Percentiles rank a stretch among this genome's conserved stretches.
Conservation (phyloP, 2,888 invertebrate species). For the Argyresthia albistria region DNA sequence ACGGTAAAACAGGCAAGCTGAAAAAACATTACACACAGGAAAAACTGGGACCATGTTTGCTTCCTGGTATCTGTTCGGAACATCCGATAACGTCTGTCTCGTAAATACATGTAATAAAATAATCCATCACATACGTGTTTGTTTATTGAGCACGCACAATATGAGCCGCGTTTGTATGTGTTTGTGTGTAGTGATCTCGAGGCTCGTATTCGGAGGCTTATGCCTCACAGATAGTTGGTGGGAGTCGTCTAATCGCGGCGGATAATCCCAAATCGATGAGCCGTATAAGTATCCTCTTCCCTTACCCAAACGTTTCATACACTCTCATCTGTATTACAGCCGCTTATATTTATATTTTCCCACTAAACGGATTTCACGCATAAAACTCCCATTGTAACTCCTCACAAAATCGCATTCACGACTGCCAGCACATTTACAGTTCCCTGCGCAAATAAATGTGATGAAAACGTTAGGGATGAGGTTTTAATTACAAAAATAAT, state of each 20-base stretch:
- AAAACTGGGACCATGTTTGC: too few species aligned
- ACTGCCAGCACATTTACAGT: background rate
- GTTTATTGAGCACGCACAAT: background rate
- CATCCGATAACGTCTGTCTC: conserved; percentile 7
- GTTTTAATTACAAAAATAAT: conserved; percentile 67
- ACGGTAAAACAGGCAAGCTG: too few species aligned
- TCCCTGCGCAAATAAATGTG: background rate
- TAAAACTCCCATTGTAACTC: background rate
- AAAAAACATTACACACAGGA: too few species aligned
- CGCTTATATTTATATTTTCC: background rate
- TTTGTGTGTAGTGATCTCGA: too few species aligned
- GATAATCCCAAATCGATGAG: conserved; percentile 53
- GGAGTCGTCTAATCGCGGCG: conserved; percentile 39
- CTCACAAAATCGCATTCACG: background rate
- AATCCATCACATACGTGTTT: conserved; percentile 1
- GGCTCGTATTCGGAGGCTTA: background rate
- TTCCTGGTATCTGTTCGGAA: background rate
- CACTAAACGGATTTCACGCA: background rate
- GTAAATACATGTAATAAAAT: conserved; percentile 6
- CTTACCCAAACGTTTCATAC: background rate
- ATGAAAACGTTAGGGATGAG: conserved; percentile 45
- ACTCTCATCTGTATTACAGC: conserved; percentile 1
- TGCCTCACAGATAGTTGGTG: conserved; percentile 9
- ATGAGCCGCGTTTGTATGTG: background rate
- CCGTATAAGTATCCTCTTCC: conserved; percentile 16